Evolutionary conservation across 2,113 vertebrate genomes (phyloP).

Genomic region (Scomber colias): DNA sequence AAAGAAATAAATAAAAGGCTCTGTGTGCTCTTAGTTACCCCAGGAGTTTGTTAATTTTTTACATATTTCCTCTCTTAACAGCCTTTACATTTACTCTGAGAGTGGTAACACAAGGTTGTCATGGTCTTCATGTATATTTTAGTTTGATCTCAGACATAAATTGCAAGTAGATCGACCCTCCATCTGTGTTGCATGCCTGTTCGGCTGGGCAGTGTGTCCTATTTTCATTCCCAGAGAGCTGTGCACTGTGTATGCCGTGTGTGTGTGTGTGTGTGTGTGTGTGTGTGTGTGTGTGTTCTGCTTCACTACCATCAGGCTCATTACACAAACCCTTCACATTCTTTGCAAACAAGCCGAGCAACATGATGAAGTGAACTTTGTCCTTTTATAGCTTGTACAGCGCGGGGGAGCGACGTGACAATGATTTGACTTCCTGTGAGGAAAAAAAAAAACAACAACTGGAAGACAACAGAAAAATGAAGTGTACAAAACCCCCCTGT

Average conservation of each 20-base stretch:
- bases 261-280: constrained; percentile 25
- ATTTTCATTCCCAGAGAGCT: constrained; percentile 54
- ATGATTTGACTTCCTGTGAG: constrained; percentile 21
- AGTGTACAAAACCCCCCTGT: neutral
- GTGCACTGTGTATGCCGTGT: constrained; percentile 21
- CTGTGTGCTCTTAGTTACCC: neutral
- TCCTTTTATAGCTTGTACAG: constrained; percentile 33
- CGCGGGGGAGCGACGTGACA: neutral
- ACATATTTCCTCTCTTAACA: constrained; percentile 4
- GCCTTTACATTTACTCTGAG: constrained; percentile 28
- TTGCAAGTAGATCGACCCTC: constrained; percentile 45
- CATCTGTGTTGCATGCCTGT: constrained; percentile 56
- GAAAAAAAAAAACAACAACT: neutral
- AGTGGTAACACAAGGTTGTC: constrained; percentile 9
- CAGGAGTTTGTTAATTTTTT: constrained; percentile 31
- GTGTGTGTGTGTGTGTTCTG: constrained; percentile 58
- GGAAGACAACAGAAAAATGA: neutral
- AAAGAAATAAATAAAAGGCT: neutral
- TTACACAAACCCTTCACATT: constrained; percentile 59
- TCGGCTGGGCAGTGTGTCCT: constrained; percentile 53
- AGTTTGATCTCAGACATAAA: constrained; percentile 54
- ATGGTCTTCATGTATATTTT: constrained; percentile 64
- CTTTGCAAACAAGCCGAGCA: constrained; percentile 60
- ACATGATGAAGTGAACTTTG: constrained; percentile 49
- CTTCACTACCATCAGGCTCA: constrained; percentile 56